These are phyloP conservation scores for Romanogobio albipinnatus DNA, from an alignment of 2,113 vertebrate species.

Conservation along the genomic window DNA sequence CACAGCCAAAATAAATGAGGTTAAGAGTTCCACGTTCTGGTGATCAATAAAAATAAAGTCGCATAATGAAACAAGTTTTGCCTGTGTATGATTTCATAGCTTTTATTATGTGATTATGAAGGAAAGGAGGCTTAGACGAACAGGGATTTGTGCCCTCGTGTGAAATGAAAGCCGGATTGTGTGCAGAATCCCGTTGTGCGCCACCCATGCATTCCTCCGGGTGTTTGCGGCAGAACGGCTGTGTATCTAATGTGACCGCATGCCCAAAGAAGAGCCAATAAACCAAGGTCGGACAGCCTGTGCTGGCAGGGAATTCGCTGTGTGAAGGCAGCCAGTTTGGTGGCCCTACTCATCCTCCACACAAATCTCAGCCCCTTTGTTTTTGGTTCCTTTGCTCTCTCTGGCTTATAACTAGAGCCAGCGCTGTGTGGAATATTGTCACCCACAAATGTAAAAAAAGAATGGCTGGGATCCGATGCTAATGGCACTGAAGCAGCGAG, in stretches of 20 bases:
- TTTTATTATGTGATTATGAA: slow-evolving; percentile 77
- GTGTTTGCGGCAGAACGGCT: slow-evolving; percentile 71
- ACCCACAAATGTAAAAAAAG: slow-evolving; percentile 8
- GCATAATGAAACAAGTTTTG: slow-evolving; percentile 73
- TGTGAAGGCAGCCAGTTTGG: slow-evolving; percentile 53
- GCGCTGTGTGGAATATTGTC: slow-evolving; percentile 14
- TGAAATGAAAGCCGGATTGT: slow-evolving; percentile 43
- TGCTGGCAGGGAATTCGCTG: slow-evolving; percentile 71
- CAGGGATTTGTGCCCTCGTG: slow-evolving; percentile 64
- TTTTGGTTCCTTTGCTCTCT: neutral
- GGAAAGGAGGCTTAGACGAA: slow-evolving; percentile 53
- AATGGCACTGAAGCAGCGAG: slow-evolving; percentile 18
- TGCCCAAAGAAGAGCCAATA: slow-evolving; percentile 72
- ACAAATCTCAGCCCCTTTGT: slow-evolving; percentile 8
- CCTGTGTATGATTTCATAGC: slow-evolving; percentile 59
- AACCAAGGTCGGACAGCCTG: slow-evolving; percentile 68
- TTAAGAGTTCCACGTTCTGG: slow-evolving; percentile 54
- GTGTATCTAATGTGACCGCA: slow-evolving; percentile 67
- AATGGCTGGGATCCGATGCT: slow-evolving; percentile 22
- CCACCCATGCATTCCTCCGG: slow-evolving; percentile 68
- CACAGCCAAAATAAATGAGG: slow-evolving; percentile 52
- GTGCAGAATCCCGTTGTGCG: slow-evolving; percentile 63
- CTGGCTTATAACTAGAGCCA: slow-evolving; percentile 14
- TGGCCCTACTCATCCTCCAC: neutral
- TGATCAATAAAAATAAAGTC: slow-evolving; percentile 44